Evolutionary conservation across 2,888 invertebrate species (phyloP).

Genomic region (Orthonevra nobilis): DNA sequence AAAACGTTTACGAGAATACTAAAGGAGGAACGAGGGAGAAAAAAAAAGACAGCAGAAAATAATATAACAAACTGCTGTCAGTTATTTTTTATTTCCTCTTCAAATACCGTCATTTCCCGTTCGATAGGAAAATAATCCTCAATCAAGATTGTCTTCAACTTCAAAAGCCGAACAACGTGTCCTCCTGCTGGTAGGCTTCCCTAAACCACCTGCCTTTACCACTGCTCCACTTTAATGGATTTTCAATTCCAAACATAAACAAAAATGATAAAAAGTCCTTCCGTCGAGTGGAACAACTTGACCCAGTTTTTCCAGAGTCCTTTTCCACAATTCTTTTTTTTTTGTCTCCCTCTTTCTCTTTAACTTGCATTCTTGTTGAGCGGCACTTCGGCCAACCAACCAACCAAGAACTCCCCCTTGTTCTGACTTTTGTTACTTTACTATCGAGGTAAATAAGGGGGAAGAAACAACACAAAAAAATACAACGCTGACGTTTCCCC

Average conservation of each 20-base stretch:
- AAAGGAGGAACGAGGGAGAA: background rate
- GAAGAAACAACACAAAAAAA: no score
- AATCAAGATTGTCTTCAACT: slow-evolving; percentile 50
- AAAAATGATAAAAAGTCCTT: slow-evolving; percentile 69
- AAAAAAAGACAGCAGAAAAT: background rate
- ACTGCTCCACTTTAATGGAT: slow-evolving; percentile 67
- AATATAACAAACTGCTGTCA: slow-evolving; percentile 42
- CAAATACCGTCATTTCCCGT: slow-evolving; percentile 65
- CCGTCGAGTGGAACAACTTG: slow-evolving; percentile 68
- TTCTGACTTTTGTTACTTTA: slow-evolving; percentile 54
- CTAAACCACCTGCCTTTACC: slow-evolving; percentile 32
- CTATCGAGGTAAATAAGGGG: slow-evolving; percentile 34
- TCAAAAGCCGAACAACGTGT: slow-evolving; percentile 13
- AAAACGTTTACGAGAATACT: slow-evolving; percentile 14
- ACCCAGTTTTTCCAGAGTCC: slow-evolving; percentile 52
- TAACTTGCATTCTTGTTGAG: background rate
- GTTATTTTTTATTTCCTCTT: slow-evolving; percentile 59
- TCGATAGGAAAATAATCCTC: slow-evolving; percentile 61
- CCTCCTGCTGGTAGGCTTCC: background rate
- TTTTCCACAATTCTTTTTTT: slow-evolving; percentile 21
- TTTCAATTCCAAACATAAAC: slow-evolving; percentile 70
- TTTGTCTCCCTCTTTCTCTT: slow-evolving; percentile 28
- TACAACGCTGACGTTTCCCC: slow-evolving; percentile 18
- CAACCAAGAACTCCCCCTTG: slow-evolving; percentile 3
- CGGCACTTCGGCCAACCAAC: no score